Base-by-base conservation (phyloP, 2,888 invertebrate species). In the Nycteola revayana region DNA sequence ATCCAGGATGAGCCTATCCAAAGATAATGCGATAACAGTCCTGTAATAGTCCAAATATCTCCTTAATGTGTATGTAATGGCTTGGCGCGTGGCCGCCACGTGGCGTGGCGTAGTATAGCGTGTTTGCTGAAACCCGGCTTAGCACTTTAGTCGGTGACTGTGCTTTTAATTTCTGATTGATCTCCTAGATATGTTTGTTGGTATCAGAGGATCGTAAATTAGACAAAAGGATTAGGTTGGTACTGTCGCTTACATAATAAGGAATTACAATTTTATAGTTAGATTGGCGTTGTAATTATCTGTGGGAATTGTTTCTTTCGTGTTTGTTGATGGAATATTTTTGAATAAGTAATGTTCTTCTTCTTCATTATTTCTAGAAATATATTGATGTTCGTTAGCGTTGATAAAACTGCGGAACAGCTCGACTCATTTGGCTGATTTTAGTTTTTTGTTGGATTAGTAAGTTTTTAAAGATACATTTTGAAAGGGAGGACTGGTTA, bases 111-210 rank as follows among this genome's bases (percentile, higher is more conserved):
- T 46, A 7, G 14, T 5, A 5, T 14, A 5, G 14, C 14, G 57
- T 61, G 58, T 60, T 53, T 59, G 44, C 47, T 42, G 36, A 50
- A 66, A 80, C 75, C 70, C 65, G 81, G 82, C 82, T 86, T 84
- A 86, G 77, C 85, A 85, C 85, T 85, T 78, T 77, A 68, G 65
- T 47, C 53, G 52, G 51, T 68, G 72, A 59, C 66, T 65, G 73
- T 67, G 69, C 55, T 73, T 83, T 82, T 84, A 80, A 82, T 84
- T 83, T 77, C 82, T 68, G 84, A 84, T 85, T 73, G 80, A 80
- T 80, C 75, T 74, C 28, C 24, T 20, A 53, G 77, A 77, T 79
- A 75, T 30, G 61, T 53, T 65, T 66, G 67, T 53, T 69, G 52
- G 36, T 63, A 60, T 60, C 63, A 47, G 56, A 42, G 52, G 64